Evolutionary conservation across 2,797 vertebrate species (phyloP).

Genomic region (Notolabrus celidotus): DNA sequence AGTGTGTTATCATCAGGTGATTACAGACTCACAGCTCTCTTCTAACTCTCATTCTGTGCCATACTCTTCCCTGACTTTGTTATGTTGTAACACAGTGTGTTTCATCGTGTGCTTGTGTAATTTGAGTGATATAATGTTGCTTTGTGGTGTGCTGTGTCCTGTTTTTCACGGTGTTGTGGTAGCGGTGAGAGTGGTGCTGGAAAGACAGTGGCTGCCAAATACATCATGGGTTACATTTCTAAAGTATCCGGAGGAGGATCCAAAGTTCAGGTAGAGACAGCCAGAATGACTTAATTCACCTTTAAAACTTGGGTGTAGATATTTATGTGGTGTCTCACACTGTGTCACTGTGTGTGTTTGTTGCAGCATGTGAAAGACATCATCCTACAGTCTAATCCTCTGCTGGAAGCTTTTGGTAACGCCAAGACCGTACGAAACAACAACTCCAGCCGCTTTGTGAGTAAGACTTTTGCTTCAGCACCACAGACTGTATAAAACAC

Average conservation of each 20-base stretch:
- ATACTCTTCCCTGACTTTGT: background rate
- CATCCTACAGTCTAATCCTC: conserved; percentile 96
- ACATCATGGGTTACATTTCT: conserved; percentile 99
- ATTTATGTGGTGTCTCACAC: conserved; percentile 1
- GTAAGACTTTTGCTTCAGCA: conserved; percentile 58
- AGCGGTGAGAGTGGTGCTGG: conserved; percentile 98
- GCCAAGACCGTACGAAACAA: conserved; percentile 98
- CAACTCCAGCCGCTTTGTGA: conserved; percentile 98
- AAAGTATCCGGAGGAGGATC: conserved; percentile 96
- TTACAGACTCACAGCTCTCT: background rate
- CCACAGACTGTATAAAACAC: no score
- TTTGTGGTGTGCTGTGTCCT: background rate
- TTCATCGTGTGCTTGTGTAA: no score
- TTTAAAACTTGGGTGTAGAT: background rate
- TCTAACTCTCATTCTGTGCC: background rate
- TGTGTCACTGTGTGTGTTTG: conserved; percentile 18
- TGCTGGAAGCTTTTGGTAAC: conserved; percentile 97
- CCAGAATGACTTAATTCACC: background rate
- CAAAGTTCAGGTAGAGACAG: conserved; percentile 93
- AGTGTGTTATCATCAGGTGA: conserved; percentile 98
- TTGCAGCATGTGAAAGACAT: conserved; percentile 97
- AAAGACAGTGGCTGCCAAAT: conserved; percentile 98
- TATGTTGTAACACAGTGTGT: background rate
- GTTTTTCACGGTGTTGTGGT: background rate
- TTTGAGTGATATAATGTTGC: background rate